Evolutionary conservation across 2,113 vertebrate species (phyloP).

Genomic region (Mormoops blainvillei): DNA sequence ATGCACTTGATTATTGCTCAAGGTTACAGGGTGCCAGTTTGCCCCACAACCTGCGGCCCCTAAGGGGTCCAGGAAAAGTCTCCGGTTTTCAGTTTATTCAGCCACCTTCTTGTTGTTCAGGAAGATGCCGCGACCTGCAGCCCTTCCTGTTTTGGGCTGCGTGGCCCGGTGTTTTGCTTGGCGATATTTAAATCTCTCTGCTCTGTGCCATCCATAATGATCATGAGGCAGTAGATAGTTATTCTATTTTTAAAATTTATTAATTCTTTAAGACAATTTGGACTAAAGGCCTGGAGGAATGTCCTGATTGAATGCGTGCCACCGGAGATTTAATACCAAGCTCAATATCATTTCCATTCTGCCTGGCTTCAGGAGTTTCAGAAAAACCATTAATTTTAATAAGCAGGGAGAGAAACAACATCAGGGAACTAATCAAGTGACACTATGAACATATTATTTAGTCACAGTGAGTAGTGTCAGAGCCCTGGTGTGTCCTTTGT

Average conservation of each 20-base stretch:
- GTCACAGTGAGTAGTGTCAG: neutral
- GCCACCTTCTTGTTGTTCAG: neutral
- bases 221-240: neutral
- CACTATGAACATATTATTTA: neutral
- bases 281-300: neutral
- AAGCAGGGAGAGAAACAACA: neutral
- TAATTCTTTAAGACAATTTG: neutral
- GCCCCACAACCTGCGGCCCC: neutral
- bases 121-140: accelerated
- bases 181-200: neutral
- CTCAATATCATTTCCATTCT: neutral
- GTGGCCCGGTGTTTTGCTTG: neutral
- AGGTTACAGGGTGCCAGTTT: neutral
- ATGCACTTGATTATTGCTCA: neutral
- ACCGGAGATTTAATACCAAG: neutral
- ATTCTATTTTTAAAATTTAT: neutral
- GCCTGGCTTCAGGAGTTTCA: neutral
- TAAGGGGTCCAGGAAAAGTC: neutral
- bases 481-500: neutral
- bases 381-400: conserved; percentile 45
- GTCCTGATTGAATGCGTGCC: neutral
- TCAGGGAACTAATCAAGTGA: neutral
- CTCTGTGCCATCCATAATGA: neutral
- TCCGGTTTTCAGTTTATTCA: neutral
- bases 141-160: neutral